Conservation (phyloP, 2,113 vertebrate species). For the Atlantisia rogersi region DNA sequence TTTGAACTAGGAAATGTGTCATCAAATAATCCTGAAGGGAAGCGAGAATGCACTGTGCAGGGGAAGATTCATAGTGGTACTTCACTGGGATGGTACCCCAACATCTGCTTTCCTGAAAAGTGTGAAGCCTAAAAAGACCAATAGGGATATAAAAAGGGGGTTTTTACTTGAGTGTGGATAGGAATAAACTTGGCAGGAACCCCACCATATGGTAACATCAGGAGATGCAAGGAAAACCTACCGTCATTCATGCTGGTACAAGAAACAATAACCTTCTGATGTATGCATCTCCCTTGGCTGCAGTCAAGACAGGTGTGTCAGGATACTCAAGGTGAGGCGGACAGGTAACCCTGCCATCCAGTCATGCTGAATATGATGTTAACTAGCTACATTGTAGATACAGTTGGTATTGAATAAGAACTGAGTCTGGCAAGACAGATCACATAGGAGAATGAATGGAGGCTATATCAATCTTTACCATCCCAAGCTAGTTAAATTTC, state of each 20-base stretch:
- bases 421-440: background rate
- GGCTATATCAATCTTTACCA: background rate
- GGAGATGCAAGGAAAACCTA: constrained; percentile 1
- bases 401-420: accelerated
- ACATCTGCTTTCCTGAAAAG: constrained; percentile 36
- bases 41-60: background rate
- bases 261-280: background rate
- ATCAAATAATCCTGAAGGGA: constrained; percentile 37
- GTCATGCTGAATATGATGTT: background rate
- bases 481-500: background rate
- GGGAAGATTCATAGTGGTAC: background rate
- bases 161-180: constrained; percentile 1
- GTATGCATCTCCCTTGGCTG: background rate
- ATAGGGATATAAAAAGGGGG: background rate
- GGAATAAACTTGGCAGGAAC: constrained; percentile 34
- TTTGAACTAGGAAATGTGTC: constrained; percentile 58
- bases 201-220: constrained; percentile 11
- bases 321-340: background rate
- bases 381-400: background rate
- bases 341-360: background rate
- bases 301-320: background rate
- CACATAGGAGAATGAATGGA: background rate
- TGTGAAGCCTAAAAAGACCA: constrained; percentile 18
- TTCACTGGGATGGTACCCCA: background rate
- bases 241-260: background rate